A percentile compares a stretch with the other conserved stretches of the same genome.
These are phyloP conservation scores for Dipodomys spectabilis DNA, from an alignment of 2,113 vertebrate species.

Conservation along the genomic window DNA sequence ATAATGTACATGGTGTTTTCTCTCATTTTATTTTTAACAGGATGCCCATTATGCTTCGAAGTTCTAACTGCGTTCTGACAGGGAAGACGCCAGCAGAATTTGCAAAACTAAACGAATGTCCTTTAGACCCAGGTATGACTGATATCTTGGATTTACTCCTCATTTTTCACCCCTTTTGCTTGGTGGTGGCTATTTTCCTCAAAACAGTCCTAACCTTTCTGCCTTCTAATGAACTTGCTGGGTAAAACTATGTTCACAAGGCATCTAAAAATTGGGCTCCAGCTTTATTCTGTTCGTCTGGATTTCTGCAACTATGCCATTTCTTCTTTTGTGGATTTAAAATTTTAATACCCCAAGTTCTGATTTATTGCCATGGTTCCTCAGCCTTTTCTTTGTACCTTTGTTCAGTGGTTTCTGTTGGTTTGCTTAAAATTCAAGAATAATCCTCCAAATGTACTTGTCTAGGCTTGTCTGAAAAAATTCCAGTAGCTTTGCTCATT, in stretches of 20 bases:
- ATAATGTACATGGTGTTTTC: background rate
- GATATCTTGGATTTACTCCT: background rate
- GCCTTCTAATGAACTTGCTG: conserved; percentile 8
- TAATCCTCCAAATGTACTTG: background rate
- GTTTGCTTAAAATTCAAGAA: conserved; percentile 17
- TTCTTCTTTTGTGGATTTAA: conserved; percentile 37
- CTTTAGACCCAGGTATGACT: conserved; percentile 95
- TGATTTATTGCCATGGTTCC: background rate
- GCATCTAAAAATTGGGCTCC: background rate
- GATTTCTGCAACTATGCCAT: background rate
- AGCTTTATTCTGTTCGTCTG: background rate
- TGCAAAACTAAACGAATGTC: conserved; percentile 97
- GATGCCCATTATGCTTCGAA: conserved; percentile 99
- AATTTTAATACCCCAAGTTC: background rate
- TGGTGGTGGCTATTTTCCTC: background rate
- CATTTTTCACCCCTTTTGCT: background rate
- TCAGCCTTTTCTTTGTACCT: background rate
- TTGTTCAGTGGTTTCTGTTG: background rate
- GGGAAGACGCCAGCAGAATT: conserved; percentile 97
- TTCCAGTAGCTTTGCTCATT: background rate
- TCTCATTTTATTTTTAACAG: conserved; percentile 83
- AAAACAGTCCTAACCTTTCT: background rate
- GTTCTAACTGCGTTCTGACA: conserved; percentile 97
- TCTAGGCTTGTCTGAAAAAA: background rate
- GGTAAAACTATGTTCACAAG: background rate